phyloP scores from a whole-genome alignment of 2,888 invertebrate genomes.

The Crepidodera aurea region DNA sequence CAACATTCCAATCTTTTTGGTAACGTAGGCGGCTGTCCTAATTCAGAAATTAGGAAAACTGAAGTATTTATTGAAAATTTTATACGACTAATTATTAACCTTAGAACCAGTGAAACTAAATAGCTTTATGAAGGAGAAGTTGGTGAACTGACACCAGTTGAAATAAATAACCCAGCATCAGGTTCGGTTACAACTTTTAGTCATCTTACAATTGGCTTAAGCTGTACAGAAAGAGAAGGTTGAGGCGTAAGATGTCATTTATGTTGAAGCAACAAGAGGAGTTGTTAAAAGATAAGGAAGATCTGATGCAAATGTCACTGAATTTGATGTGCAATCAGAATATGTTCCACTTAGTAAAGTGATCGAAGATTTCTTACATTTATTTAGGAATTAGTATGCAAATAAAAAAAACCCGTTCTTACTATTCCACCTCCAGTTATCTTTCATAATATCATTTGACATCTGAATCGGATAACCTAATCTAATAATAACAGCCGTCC shows the following conservation, averaged over 20 bases:
- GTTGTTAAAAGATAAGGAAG: conserved; percentile 98
- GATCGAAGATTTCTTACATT: too few relatives aligned
- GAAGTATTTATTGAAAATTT: conserved; percentile 99
- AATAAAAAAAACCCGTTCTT: too few relatives aligned
- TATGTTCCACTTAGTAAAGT: conserved; percentile 99
- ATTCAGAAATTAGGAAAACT: conserved; percentile 98
- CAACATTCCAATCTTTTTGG: too few relatives aligned
- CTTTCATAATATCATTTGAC: too few relatives aligned
- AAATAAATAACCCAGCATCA: conserved; percentile 92
- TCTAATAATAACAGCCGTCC: too few relatives aligned
- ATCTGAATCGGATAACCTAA: too few relatives aligned
- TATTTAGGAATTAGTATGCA: too few relatives aligned
- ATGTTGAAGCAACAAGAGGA: conserved; percentile 98
- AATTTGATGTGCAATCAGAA: conserved; percentile 98
- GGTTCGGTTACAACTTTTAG: conserved; percentile 98
- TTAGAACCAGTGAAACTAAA: conserved; percentile 93
- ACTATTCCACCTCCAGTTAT: too few relatives aligned
- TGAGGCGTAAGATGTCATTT: conserved; percentile 98
- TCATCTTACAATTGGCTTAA: conserved; percentile 92
- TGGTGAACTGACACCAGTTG: conserved; percentile 96
- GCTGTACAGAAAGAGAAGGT: conserved; percentile 96
- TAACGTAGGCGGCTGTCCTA: too few relatives aligned
- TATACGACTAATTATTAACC: conserved; percentile 95
- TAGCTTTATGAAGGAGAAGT: conserved; percentile 99
- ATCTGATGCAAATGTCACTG: conserved; percentile 97